phyloP scores from a whole-genome alignment of 2,888 invertebrate species.

The Papilio gigon region DNA sequence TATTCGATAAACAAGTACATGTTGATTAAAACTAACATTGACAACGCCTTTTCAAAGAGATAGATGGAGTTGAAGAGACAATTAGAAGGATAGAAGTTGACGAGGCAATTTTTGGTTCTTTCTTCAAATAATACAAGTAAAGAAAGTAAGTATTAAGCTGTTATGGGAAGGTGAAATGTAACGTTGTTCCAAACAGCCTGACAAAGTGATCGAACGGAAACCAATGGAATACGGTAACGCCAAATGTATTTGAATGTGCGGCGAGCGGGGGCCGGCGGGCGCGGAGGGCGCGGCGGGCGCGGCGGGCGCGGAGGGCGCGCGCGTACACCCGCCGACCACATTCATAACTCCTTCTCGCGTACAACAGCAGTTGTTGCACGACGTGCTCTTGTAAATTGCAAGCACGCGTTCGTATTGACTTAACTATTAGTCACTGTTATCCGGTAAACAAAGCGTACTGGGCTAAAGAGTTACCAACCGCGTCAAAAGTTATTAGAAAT shows the following conservation, averaged over 20 bases:
- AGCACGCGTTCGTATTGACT: constrained; percentile 5
- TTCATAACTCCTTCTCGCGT: constrained; percentile 30
- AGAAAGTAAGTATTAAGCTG: neutral
- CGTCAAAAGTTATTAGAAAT: neutral
- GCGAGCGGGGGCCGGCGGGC: neutral
- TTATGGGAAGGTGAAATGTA: neutral
- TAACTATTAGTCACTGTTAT: constrained; percentile 1
- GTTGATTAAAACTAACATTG: no score
- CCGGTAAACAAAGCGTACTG: neutral
- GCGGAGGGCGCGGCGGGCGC: neutral
- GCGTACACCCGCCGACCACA: constrained; percentile 11
- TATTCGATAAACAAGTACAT: no score
- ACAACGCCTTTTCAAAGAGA: no score
- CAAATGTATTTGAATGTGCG: constrained; percentile 28
- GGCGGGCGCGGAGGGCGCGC: neutral
- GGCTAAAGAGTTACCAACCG: neutral
- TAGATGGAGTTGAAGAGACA: no score
- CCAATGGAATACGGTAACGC: constrained; percentile 10
- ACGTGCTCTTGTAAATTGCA: neutral
- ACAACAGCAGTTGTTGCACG: constrained; percentile 2
- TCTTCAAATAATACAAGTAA: no score
- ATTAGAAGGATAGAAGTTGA: no score
- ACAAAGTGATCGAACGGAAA: constrained; percentile 24
- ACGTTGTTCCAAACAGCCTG: neutral
- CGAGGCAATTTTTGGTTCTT: no score